Evolutionary conservation across 2,888 invertebrate species (phyloP), one percentile per base, ranked within the genome.

Genomic region (Sphecodes monilicornis): DNA sequence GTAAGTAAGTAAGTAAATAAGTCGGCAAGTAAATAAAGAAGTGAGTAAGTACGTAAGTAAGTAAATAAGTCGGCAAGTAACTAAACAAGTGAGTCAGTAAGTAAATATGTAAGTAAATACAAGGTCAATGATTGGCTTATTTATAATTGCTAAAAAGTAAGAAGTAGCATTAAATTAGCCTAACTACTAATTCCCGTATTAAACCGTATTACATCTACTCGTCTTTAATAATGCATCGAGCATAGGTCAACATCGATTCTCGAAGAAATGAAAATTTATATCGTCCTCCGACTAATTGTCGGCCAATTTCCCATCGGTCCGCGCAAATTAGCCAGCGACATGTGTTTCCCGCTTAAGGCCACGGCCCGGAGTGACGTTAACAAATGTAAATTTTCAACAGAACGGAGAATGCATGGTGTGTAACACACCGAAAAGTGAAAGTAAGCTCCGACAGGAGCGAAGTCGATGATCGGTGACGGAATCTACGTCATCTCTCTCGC

Each of bases 401-500:
- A 80, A 75, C 60, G 57, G 57, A 80, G 85, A 85, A 75, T 46
- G 69, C 74, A 64, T 77, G 66, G 64, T 66, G 64, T 66, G 77
- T n/a, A n/a, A n/a, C n/a, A 85, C 66, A 10, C 50, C 85, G 70
- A 41, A 66, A 68, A 50, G 80, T 80, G 85, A 85, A 85, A 85
- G 80, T 71, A 60, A 80, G 60, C 64, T 29, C 13, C 26, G 41
- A 66, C 75, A 22, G 36, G 39, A 70, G n/a, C 18, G 26, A 13
- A 36, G 41, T 60, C 71, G 75, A 41, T 60, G 43, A 75, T 78
- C 68, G 68, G 43, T 43, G n/a, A 39, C 22, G 39, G 73, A 69
- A 79, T 84, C 43, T 66, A 43, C 78, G 36, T 79, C 68, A 60
- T 36, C 46, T 32, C 46, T 32, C 13, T n/a, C 39, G 22, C 32